Evolutionary conservation across 1,140 invertebrate genomes (phyloP).

Genomic region (Meloidogyne chitwoodi): DNA sequence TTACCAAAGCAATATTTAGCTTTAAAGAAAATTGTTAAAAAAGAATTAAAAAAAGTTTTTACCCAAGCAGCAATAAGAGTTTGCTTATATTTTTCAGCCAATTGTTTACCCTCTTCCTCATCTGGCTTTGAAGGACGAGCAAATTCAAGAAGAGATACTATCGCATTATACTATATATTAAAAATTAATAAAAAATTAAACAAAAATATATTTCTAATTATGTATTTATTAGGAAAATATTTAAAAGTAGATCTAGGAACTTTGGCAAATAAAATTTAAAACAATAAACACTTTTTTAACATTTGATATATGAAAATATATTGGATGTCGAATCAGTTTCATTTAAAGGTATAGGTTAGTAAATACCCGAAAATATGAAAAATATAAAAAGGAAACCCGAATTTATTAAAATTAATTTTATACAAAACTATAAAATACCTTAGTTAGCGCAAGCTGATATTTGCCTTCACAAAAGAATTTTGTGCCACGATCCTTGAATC

Average conservation of each 20-base stretch:
- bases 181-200: neutral
- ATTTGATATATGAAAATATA: too few species aligned
- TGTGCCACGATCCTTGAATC: conserved; percentile 81
- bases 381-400: too few species aligned
- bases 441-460: conserved; percentile 74
- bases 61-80: conserved; percentile 29
- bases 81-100: conserved; percentile 9
- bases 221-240: too few species aligned
- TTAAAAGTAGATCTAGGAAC: too few species aligned
- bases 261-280: too few species aligned
- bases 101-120: conserved; percentile 9
- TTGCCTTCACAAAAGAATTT: conserved; percentile 80
- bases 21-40: conserved; percentile 1
- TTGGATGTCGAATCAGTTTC: too few species aligned
- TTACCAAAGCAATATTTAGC: conserved; percentile 70
- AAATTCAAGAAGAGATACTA: conserved; percentile 66
- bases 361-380: too few species aligned
- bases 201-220: too few species aligned
- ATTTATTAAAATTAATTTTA: neutral
- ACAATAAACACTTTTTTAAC: too few species aligned
- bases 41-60: neutral
- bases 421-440: conserved; percentile 55
- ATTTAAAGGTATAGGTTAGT: too few species aligned
- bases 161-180: conserved; percentile 69
- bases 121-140: conserved; percentile 58